Percentiles rank a stretch among this genome's conserved stretches.
These are phyloP conservation scores for Ptychobarbus kaznakovi DNA, from an alignment of 2,797 vertebrate species.

Conservation along the genomic window DNA sequence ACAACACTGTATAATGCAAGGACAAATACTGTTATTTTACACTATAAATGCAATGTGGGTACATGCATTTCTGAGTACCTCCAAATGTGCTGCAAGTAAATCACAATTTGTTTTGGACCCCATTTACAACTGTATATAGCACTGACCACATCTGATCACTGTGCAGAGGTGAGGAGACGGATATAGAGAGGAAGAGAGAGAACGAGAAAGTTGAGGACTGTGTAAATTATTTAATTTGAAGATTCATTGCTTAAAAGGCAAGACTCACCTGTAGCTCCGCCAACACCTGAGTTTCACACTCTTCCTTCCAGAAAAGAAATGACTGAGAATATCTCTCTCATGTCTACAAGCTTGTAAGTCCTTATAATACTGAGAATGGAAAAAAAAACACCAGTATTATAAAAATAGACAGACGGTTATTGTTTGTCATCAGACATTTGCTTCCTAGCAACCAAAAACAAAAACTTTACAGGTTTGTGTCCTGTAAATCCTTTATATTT, in stretches of 20 bases:
- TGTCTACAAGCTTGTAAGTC: neutral
- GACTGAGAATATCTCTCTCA: neutral
- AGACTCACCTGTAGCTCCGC: conserved; percentile 16
- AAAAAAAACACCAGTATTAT: neutral
- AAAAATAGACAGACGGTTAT: neutral
- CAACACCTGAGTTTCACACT: neutral
- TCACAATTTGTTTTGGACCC: neutral
- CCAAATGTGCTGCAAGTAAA: neutral
- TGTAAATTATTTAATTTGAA: conserved; percentile 8
- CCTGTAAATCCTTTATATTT: too few relatives aligned
- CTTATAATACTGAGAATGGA: conserved; percentile 9
- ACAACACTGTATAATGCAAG: neutral
- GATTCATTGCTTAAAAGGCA: neutral
- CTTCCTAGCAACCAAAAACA: conserved; percentile 2
- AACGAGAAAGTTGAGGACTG: conserved; percentile 1
- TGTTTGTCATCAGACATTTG: neutral
- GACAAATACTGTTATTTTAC: neutral
- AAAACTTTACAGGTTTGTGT: too few relatives aligned
- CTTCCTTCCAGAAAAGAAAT: neutral
- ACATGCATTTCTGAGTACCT: neutral
- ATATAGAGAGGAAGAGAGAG: conserved; percentile 9
- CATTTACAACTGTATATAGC: neutral
- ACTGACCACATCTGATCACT: neutral
- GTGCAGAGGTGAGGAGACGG: neutral
- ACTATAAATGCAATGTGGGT: neutral